Evolutionary conservation across 2,113 vertebrate species (phyloP).

Genomic region (Ellobius talpinus): DNA sequence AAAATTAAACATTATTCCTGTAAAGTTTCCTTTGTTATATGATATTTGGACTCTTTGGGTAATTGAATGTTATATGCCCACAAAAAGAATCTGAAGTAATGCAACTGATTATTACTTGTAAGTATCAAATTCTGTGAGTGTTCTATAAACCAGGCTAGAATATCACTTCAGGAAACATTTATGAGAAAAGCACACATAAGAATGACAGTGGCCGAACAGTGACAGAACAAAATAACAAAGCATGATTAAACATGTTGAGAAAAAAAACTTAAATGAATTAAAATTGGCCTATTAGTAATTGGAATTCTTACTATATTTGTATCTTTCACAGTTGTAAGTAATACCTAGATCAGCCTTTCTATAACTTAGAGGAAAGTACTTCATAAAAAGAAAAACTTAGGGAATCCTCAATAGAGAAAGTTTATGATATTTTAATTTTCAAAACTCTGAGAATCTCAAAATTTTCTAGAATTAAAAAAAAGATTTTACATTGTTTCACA

Average conservation of each 20-base stretch:
- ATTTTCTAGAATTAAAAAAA: constrained; percentile 50
- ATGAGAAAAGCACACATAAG: background rate
- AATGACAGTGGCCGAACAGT: background rate
- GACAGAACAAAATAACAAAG: background rate
- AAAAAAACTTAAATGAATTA: background rate
- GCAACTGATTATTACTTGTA: background rate
- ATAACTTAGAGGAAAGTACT: background rate
- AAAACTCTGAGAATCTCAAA: background rate
- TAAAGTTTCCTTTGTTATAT: constrained; percentile 5
- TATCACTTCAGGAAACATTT: background rate
- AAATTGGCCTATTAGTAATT: background rate
- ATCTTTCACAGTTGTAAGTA: background rate
- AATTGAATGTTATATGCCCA: background rate
- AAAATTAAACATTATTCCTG: background rate
- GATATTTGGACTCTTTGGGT: background rate
- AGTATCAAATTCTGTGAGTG: background rate
- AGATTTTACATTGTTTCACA: constrained; percentile 1
- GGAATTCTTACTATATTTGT: background rate
- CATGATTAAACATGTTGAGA: background rate
- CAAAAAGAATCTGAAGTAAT: background rate
- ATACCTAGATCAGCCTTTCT: background rate
- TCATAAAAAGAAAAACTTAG: background rate
- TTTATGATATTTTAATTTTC: constrained; percentile 16
- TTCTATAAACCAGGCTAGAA: background rate
- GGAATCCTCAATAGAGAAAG: background rate